Conservation (phyloP, 2,888 invertebrate species). For the Oligia strigilis region DNA sequence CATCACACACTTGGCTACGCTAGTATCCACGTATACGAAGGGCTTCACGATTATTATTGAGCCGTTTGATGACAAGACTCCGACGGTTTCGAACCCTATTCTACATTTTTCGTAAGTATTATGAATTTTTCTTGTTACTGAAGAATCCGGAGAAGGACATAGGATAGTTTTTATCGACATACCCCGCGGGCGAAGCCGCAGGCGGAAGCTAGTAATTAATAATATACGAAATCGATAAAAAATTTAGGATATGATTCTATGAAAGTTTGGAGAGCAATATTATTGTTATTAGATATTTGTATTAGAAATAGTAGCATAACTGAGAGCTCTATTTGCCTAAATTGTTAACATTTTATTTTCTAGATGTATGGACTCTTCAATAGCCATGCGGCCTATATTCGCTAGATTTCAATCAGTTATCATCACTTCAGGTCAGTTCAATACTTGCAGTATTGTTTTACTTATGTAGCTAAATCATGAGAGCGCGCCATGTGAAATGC, state of each 20-base stretch:
- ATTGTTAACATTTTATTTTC: conserved; percentile 53
- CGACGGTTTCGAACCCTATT: conserved; percentile 96
- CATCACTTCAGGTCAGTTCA: conserved; percentile 94
- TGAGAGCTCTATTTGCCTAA: neutral
- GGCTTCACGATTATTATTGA: conserved; percentile 99
- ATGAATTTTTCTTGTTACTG: neutral
- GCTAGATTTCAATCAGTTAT: conserved; percentile 99
- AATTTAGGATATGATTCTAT: too few relatives aligned
- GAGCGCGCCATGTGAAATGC: neutral
- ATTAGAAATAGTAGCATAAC: neutral
- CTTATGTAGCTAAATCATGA: neutral
- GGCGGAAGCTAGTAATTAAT: too few relatives aligned
- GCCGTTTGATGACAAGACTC: conserved; percentile 98
- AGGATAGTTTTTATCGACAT: too few relatives aligned
- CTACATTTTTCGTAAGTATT: conserved; percentile 93
- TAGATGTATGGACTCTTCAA: conserved; percentile 99
- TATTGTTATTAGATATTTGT: too few relatives aligned
- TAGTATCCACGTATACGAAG: conserved; percentile 98
- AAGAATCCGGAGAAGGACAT: neutral
- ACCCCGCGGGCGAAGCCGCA: too few relatives aligned
- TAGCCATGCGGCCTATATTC: conserved; percentile 99
- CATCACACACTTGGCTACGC: conserved; percentile 96
- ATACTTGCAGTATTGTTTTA: neutral
- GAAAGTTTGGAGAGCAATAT: too few relatives aligned
- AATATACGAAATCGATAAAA: too few relatives aligned